phyloP scores from a whole-genome alignment of 1,140 invertebrate genomes.

The Drosophila murphyi region DNA sequence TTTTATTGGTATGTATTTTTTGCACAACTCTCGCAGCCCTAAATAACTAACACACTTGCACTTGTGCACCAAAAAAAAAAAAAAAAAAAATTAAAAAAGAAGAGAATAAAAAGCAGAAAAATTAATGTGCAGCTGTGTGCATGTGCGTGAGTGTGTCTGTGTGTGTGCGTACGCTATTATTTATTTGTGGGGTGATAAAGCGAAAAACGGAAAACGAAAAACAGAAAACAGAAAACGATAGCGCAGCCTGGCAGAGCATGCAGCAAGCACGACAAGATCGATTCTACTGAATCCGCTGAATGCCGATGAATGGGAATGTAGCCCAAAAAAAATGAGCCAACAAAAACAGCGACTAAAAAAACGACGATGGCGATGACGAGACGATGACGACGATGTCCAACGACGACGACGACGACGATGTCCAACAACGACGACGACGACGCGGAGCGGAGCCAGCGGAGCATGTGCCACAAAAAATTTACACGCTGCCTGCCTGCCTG shows the following conservation, averaged over 20 bases:
- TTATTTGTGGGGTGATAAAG: constrained; percentile 19
- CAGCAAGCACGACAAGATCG: constrained; percentile 80
- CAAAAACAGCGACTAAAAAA: constrained; percentile 46
- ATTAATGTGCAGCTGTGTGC: constrained; percentile 15
- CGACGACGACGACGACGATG: constrained; percentile 33
- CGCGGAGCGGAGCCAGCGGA: constrained; percentile 21
- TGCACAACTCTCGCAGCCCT: background rate
- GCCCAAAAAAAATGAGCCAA: constrained; percentile 34
- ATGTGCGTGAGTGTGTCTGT: background rate
- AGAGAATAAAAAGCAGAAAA: constrained; percentile 4
- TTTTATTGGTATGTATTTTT: background rate
- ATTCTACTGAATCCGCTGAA: constrained; percentile 75
- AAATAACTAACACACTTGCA: constrained; percentile 30
- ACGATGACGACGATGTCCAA: constrained; percentile 34
- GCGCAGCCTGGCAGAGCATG: constrained; percentile 49
- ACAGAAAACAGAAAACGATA: constrained; percentile 25
- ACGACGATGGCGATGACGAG: constrained; percentile 31
- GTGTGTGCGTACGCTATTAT: background rate
- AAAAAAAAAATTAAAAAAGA: background rate
- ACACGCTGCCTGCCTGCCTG: constrained; percentile 31
- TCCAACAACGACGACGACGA: constrained; percentile 28
- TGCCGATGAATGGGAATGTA: constrained; percentile 48
- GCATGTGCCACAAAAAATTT: constrained; percentile 59
- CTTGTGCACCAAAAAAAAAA: constrained; percentile 14
- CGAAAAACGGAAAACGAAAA: constrained; percentile 31